Evolutionary conservation across 2,797 vertebrate species (phyloP).

Genomic region (Peromyscus eremicus): DNA sequence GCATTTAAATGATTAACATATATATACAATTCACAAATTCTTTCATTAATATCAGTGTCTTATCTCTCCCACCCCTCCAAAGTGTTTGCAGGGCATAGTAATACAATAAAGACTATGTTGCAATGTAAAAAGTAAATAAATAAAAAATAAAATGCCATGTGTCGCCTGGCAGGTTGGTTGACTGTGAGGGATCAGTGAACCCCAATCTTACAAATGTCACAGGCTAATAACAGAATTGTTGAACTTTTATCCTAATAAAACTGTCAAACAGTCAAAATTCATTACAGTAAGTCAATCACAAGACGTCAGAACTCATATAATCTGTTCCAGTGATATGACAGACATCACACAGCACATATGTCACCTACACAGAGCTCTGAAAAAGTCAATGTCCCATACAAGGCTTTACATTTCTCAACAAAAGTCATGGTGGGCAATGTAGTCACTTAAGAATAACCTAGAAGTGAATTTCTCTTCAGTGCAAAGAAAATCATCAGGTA

Average conservation of each 20-base stretch:
- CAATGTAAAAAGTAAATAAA: not conserved
- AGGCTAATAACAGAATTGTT: slow-evolving; percentile 9
- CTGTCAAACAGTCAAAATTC: not conserved
- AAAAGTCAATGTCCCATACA: not conserved
- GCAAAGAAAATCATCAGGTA: not conserved
- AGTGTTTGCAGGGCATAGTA: not conserved
- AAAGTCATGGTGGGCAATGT: not conserved
- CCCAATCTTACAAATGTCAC: not conserved
- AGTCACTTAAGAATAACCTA: not conserved
- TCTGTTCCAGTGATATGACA: not conserved
- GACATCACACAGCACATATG: not conserved
- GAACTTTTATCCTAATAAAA: not conserved
- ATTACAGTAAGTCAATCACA: not conserved
- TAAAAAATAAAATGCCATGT: not conserved
- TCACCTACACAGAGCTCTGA: not conserved
- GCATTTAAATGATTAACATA: not conserved
- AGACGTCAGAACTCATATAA: not conserved
- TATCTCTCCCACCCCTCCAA: not conserved
- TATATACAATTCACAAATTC: not conserved
- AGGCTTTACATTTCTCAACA: not conserved
- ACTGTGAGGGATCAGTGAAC: not conserved
- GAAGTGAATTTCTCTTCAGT: not conserved
- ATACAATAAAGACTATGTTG: not conserved
- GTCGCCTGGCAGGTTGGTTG: not conserved
- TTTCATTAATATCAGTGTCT: not conserved